Evolutionary conservation across 2,797 vertebrate species (phyloP), one percentile per base, ranked within the genome.

Genomic region (Mus minutoides): DNA sequence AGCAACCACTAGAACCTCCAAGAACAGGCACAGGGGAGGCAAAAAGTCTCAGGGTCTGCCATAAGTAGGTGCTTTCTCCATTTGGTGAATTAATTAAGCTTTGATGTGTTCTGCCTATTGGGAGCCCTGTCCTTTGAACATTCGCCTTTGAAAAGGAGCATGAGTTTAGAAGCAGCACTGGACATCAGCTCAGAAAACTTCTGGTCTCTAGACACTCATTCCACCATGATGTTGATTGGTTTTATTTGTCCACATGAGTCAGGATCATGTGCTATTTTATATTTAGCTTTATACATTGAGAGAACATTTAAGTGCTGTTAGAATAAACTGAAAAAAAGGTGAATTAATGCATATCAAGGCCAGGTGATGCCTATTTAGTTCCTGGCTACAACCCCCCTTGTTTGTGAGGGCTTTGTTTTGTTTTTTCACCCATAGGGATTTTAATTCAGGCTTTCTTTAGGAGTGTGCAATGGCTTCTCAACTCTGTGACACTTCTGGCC

Each of bases 301-400:
- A 88, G 78, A 86, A 89, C 76, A 85, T 75, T 58, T 31, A 29
- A 89, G 26, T 71, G 14, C 46, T 60, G 29, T 8, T 94, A 82
- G 54, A 78, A 75, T 71, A 22, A 94, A 94, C 9, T 14, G 49
- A 17, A 67, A 78, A 43, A 19, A 21, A 91, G 8, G 79, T 64
- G 86, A 83, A 83, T 95, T 80, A 95, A 95, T 54, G 2, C 79
- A 78, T 67, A 34, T 58, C 69, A 76, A 92, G 84, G n/a, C 93
- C 87, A 94, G 56, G 90, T 86, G 46, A 89, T 71, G 10, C 19
- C 10, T 78, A 82, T 54, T 92, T 34, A 9, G 4, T 92, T 69
- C 34, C 40, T 83, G 73, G 62, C 46, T 67, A 21, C 1, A 85
- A 34, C 3, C 2, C 54, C 56, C 0, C 22, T 95, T 73, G 0